phyloP scores from a whole-genome alignment of 2,113 vertebrate species.

The Chamaetylas fuelleborni region DNA sequence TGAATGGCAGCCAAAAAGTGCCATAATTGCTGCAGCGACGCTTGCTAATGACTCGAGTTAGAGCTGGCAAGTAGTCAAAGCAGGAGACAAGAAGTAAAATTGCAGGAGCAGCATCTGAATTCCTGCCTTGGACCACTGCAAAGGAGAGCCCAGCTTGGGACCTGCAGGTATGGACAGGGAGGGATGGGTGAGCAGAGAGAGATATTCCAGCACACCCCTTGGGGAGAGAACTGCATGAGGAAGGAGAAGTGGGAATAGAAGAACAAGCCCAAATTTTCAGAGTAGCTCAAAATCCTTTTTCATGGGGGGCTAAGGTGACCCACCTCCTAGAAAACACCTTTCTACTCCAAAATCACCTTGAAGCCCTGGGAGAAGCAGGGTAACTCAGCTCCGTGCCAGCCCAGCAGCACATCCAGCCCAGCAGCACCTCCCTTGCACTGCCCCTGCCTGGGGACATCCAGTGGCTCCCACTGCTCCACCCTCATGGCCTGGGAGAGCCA shows the following conservation, averaged over 20 bases:
- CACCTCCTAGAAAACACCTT: neutral
- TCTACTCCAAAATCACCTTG: neutral
- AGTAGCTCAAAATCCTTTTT: neutral
- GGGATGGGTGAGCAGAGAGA: neutral
- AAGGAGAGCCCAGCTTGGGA: neutral
- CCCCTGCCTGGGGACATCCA: rapidly evolving
- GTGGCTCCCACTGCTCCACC: neutral
- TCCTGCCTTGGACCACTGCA: neutral
- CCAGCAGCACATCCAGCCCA: neutral
- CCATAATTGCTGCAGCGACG: conserved; percentile 49
- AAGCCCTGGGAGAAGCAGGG: neutral
- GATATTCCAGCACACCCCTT: neutral
- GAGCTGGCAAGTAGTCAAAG: conserved; percentile 36
- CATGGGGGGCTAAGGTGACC: neutral
- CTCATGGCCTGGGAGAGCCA: rapidly evolving
- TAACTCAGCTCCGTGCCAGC: neutral
- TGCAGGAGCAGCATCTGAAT: neutral
- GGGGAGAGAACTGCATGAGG: neutral
- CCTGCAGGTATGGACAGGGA: neutral
- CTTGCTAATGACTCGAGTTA: conserved; percentile 54
- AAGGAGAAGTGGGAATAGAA: neutral
- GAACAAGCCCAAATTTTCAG: neutral
- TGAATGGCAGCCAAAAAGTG: conserved; percentile 60
- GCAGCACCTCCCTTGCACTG: rapidly evolving
- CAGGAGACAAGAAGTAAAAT: neutral